Conservation (phyloP, 2,113 vertebrate genomes). For the Labeo rohita region DNA sequence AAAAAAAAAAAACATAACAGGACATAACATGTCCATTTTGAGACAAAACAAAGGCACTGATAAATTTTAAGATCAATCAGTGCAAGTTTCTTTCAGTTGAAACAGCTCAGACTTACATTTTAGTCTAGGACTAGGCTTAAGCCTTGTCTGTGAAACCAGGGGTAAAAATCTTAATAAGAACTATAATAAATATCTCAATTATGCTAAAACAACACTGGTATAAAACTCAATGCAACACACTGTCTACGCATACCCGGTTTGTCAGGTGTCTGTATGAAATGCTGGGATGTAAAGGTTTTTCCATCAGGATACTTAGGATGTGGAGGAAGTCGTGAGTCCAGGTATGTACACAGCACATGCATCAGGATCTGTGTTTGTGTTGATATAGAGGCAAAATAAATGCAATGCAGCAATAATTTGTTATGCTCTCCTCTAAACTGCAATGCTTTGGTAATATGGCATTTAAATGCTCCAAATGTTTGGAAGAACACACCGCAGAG, state of each 20-base stretch:
- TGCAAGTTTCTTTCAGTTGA: too few relatives aligned
- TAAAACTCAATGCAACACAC: too few relatives aligned
- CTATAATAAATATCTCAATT: too few relatives aligned
- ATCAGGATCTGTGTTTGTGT: slow-evolving; percentile 84
- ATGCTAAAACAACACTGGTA: background rate
- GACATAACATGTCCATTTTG: too few relatives aligned
- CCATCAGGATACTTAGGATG: slow-evolving; percentile 96
- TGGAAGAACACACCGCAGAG: slow-evolving; percentile 82
- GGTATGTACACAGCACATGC: slow-evolving; percentile 94
- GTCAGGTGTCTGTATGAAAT: slow-evolving; percentile 91
- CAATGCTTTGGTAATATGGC: background rate
- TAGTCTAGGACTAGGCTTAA: too few relatives aligned
- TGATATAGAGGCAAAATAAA: background rate
- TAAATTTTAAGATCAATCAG: too few relatives aligned
- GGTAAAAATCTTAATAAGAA: too few relatives aligned
- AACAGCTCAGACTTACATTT: too few relatives aligned
- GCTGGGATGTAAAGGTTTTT: slow-evolving; percentile 95
- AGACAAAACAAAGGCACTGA: too few relatives aligned
- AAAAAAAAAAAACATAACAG: too few relatives aligned
- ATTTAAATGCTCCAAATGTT: background rate
- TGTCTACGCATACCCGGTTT: slow-evolving; percentile 84
- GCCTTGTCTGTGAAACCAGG: too few relatives aligned
- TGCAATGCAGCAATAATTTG: background rate
- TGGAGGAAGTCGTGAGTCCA: slow-evolving; percentile 93
- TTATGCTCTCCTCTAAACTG: background rate